Percentiles rank a stretch among this genome's conserved stretches.
These are phyloP conservation scores for Sycophaga agraensis DNA, from an alignment of 1,140 invertebrate species.

Conservation along the genomic window DNA sequence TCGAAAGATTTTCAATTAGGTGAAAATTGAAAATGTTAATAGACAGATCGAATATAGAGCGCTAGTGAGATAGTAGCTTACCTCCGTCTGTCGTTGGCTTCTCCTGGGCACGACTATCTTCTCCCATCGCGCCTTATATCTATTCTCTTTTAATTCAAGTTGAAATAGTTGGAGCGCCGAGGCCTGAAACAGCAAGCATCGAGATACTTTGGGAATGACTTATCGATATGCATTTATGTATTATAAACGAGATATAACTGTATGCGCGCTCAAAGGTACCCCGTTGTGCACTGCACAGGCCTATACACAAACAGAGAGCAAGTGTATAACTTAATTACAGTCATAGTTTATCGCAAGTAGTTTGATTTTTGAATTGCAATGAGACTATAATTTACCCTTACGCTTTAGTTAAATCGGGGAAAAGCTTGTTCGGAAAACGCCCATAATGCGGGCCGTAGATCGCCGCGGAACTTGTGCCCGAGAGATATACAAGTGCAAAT, in stretches of 20 bases:
- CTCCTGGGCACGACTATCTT: conserved; percentile 34
- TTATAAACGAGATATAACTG: not conserved
- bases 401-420: not conserved
- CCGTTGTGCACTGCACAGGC: no score
- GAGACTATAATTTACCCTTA: conserved; percentile 3
- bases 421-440: conserved; percentile 1
- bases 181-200: conserved; percentile 7
- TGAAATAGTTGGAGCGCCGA: not conserved
- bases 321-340: no score
- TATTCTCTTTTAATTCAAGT: not conserved
- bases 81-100: conserved; percentile 40
- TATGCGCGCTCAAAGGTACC: not conserved
- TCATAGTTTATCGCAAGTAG: no score
- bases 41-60: not conserved
- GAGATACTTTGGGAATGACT: no score
- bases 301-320: no score
- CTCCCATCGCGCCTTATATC: not conserved
- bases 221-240: not conserved
- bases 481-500: no score
- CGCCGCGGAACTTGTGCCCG: not conserved
- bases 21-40: not conserved
- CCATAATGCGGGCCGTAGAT: not conserved
- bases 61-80: conserved; percentile 30
- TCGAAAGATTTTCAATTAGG: no score
- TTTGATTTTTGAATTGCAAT: no score